Conservation (phyloP, 2,888 invertebrate genomes). For the Orchestes rusci region DNA sequence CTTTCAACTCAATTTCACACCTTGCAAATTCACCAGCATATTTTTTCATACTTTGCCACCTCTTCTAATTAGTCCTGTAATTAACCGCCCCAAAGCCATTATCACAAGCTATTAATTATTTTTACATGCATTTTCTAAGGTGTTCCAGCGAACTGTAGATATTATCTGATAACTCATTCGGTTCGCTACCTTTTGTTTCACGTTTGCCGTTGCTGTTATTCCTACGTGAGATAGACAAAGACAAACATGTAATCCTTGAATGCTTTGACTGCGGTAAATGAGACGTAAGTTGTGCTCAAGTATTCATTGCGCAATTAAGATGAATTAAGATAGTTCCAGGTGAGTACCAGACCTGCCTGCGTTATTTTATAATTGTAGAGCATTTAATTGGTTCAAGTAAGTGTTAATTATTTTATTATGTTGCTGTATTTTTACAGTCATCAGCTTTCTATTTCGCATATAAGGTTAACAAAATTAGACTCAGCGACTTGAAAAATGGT, state of each 20-base stretch:
- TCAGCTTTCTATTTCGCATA: no score
- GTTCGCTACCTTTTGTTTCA: constrained; percentile 4
- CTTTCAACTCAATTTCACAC: constrained; percentile 12
- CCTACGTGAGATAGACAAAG: no score
- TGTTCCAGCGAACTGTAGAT: constrained; percentile 7
- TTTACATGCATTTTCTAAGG: constrained; percentile 15
- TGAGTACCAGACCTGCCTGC: constrained; percentile 22
- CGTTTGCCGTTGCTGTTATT: no score
- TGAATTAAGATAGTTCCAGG: constrained; percentile 43
- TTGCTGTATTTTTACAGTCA: not conserved
- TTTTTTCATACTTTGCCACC: constrained; percentile 16
- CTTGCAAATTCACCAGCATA: constrained; percentile 3
- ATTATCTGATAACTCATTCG: constrained; percentile 11
- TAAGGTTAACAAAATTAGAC: no score
- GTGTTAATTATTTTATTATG: constrained; percentile 5
- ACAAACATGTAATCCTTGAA: no score
- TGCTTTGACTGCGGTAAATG: no score
- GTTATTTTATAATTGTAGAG: constrained; percentile 11
- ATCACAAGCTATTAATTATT: constrained; percentile 11
- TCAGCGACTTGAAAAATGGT: no score
- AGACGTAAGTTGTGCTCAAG: constrained; percentile 32
- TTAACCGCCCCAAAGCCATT: constrained; percentile 12
- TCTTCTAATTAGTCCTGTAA: constrained; percentile 12
- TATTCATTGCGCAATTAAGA: constrained; percentile 40
- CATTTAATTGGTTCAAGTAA: not conserved